phyloP scores from a whole-genome alignment of 2,797 vertebrate species.

The Heterohyrax brucei region DNA sequence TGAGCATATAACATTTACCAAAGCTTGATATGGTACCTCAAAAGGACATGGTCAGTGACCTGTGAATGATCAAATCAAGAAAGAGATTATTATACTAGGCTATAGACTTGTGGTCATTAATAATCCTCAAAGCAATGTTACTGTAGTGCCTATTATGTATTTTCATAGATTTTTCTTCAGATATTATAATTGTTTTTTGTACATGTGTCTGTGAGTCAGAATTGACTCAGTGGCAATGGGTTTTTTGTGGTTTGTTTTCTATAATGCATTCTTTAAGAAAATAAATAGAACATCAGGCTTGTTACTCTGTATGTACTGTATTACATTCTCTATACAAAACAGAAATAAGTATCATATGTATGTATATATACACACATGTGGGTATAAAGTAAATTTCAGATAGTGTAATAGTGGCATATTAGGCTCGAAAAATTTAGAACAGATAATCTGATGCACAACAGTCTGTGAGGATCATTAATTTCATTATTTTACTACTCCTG shows the following conservation, averaged over 20 bases:
- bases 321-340: slow-evolving; percentile 11
- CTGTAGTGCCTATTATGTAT: not conserved
- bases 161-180: not conserved
- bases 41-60: not conserved
- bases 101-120: not conserved
- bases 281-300: not conserved
- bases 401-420: not conserved
- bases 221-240: too few relatives aligned
- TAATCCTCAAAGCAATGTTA: not conserved
- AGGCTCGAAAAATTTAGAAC: not conserved
- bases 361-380: not conserved
- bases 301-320: not conserved
- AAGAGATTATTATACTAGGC: not conserved
- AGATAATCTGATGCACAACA: not conserved
- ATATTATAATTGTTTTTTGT: not conserved
- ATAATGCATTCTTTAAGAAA: slow-evolving; percentile 19
- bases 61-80: not conserved
- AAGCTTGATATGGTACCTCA: not conserved
- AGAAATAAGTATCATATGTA: not conserved
- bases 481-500: not conserved
- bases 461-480: not conserved
- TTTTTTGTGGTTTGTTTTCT: not conserved
- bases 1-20: not conserved
- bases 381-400: slow-evolving; percentile 20
- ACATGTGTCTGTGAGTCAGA: not conserved